A percentile compares a stretch with the other conserved stretches of the same genome.
Conservation (phyloP, 2,888 invertebrate species). For the Antheraea yamamai region DNA sequence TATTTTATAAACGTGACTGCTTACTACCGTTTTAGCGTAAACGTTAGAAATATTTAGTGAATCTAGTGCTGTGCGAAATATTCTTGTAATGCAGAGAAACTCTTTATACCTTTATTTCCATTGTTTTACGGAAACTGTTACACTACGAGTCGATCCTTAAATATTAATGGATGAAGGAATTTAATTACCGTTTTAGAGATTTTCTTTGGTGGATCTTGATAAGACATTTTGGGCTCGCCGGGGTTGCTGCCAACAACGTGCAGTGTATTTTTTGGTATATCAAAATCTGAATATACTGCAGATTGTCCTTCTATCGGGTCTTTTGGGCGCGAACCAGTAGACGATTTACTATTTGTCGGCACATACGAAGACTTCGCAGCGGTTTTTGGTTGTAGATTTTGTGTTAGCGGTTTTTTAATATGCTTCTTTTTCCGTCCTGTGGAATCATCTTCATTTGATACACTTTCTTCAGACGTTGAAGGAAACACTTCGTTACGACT, state of each 20-base stretch:
- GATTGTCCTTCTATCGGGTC: slow-evolving; percentile 56
- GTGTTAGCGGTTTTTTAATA: slow-evolving; percentile 40
- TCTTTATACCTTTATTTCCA: not conserved
- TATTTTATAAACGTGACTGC: not conserved
- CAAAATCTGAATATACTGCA: slow-evolving; percentile 67
- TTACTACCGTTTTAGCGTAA: not conserved
- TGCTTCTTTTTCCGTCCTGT: slow-evolving; percentile 54
- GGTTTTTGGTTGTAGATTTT: slow-evolving; percentile 45
- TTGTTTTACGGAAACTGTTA: not conserved
- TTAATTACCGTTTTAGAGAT: slow-evolving; percentile 69
- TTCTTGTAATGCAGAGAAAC: not conserved
- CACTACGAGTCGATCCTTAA: not conserved
- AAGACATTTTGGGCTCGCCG: slow-evolving; percentile 75
- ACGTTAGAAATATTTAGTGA: too few relatives aligned
- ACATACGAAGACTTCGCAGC: slow-evolving; percentile 54
- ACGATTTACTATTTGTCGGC: slow-evolving; percentile 73
- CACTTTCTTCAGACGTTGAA: slow-evolving; percentile 75
- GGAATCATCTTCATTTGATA: slow-evolving; percentile 68
- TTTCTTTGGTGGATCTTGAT: slow-evolving; percentile 72
- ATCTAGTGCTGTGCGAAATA: too few relatives aligned
- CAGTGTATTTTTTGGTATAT: slow-evolving; percentile 73
- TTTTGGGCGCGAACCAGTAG: slow-evolving; percentile 61
- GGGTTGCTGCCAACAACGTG: slow-evolving; percentile 75
- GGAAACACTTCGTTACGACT: slow-evolving; percentile 75
- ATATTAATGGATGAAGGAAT: not conserved